These are phyloP conservation scores for Anastrepha ludens DNA, from an alignment of 1,140 invertebrate genomes.

Conservation along the genomic window DNA sequence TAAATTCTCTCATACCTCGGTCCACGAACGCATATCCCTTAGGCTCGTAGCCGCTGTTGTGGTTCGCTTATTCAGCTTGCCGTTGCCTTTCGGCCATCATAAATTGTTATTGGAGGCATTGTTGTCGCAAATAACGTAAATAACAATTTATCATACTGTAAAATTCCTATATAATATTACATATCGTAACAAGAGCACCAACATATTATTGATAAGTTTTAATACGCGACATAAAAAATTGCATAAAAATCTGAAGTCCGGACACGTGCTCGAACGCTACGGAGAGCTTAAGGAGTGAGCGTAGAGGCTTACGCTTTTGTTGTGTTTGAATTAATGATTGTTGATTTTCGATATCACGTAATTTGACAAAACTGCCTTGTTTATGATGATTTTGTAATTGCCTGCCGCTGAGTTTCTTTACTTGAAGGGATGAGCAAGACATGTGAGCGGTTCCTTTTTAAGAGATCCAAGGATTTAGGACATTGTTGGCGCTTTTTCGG, in stretches of 20 bases:
- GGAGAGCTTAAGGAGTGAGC: neutral
- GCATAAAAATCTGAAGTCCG: neutral
- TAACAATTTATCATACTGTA: conserved; percentile 51
- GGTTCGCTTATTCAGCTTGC: conserved; percentile 23
- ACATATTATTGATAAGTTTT: conserved; percentile 40
- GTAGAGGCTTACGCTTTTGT: neutral
- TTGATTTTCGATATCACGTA: conserved; percentile 49
- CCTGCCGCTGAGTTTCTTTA: neutral
- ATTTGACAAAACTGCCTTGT: conserved; percentile 31
- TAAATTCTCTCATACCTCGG: neutral
- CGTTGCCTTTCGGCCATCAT: conserved; percentile 48
- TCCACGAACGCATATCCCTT: neutral
- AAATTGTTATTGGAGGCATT: conserved; percentile 55
- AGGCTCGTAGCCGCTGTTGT: neutral
- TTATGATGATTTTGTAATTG: conserved; percentile 33
- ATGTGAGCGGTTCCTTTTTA: no score
- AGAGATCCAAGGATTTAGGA: no score
- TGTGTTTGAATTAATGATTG: conserved; percentile 48
- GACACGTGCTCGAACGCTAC: no score
- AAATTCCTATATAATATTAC: conserved; percentile 48
- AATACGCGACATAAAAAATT: neutral
- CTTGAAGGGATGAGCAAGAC: neutral
- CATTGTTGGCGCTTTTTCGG: no score
- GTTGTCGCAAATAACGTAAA: conserved; percentile 53
- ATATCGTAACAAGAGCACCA: conserved; percentile 18